phyloP scores from a whole-genome alignment of 2,888 invertebrate species.

The Cheilosia impressa region DNA sequence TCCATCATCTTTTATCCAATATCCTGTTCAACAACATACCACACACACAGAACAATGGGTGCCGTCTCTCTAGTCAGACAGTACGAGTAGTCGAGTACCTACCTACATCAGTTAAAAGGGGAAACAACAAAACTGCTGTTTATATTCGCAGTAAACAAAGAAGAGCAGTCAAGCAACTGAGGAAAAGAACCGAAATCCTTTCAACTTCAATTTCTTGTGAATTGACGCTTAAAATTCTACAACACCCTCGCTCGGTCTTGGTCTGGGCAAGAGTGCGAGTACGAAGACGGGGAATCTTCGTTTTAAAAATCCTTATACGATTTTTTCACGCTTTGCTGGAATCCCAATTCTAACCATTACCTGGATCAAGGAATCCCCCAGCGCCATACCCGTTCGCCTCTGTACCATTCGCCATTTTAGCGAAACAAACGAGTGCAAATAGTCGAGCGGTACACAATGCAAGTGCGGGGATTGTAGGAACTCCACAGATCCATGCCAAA shows the following conservation, averaged over 20 bases:
- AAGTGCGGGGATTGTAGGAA: not conserved
- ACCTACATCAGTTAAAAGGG: constrained; percentile 10
- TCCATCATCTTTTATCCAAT: constrained; percentile 54
- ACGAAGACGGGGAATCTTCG: not conserved
- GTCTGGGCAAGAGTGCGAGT: too few relatives aligned
- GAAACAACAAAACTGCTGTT: constrained; percentile 34
- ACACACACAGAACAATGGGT: constrained; percentile 5
- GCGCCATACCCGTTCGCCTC: constrained; percentile 4
- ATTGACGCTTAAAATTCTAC: constrained; percentile 64
- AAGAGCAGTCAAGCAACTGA: not conserved
- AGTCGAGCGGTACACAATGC: constrained; percentile 28
- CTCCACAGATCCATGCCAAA: not conserved
- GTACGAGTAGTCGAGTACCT: not conserved
- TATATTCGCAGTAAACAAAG: constrained; percentile 40
- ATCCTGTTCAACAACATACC: constrained; percentile 28
- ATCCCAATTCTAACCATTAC: constrained; percentile 59
- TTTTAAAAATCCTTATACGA: constrained; percentile 14
- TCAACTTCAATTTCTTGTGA: constrained; percentile 62
- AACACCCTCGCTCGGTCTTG: too few relatives aligned
- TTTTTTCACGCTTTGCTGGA: constrained; percentile 39
- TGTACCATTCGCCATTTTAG: constrained; percentile 19
- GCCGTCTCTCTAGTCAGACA: not conserved
- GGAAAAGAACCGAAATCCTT: constrained; percentile 18
- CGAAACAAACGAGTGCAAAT: constrained; percentile 57
- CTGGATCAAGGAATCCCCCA: constrained; percentile 55